These are phyloP conservation scores for Amphimallon solstitiale DNA, from an alignment of 2,888 invertebrate genomes.

Conservation along the genomic window DNA sequence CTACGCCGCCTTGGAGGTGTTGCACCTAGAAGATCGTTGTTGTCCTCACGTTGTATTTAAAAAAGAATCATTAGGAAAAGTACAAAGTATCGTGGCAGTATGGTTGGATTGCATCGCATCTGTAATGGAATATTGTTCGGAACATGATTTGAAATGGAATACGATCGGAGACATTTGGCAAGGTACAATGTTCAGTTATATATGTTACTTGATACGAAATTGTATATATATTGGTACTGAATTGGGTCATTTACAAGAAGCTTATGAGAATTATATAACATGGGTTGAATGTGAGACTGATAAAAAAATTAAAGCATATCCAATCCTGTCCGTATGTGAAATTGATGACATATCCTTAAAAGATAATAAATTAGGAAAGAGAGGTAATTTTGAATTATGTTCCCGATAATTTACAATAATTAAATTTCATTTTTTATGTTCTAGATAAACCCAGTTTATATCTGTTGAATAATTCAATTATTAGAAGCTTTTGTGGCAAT, in stretches of 20 bases:
- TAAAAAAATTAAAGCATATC: slow-evolving; percentile 25
- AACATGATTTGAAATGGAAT: slow-evolving; percentile 15
- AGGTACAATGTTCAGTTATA: slow-evolving; percentile 32
- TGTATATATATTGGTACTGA: slow-evolving; percentile 12
- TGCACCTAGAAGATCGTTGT: slow-evolving; percentile 28
- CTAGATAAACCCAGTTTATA: slow-evolving; percentile 26
- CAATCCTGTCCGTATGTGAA: slow-evolving; percentile 15
- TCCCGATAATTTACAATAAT: neutral
- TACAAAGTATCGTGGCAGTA: slow-evolving; percentile 5
- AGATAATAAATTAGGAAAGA: neutral
- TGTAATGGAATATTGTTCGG: neutral
- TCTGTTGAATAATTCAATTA: slow-evolving; percentile 24
- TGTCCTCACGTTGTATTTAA: slow-evolving; percentile 22
- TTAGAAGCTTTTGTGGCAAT: slow-evolving; percentile 31
- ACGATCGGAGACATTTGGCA: slow-evolving; percentile 37
- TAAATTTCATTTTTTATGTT: slow-evolving; percentile 2
- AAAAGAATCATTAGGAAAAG: neutral
- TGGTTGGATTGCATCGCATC: slow-evolving; percentile 26
- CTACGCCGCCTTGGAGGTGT: slow-evolving; percentile 29
- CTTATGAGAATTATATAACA: slow-evolving; percentile 30
- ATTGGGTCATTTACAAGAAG: slow-evolving; percentile 25
- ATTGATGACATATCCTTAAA: neutral
- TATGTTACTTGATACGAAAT: slow-evolving; percentile 19
- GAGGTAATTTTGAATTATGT: neutral
- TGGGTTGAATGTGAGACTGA: neutral